Evolutionary conservation across 2,888 invertebrate species (phyloP).

Genomic region (Pristionchus japonicus): DNA sequence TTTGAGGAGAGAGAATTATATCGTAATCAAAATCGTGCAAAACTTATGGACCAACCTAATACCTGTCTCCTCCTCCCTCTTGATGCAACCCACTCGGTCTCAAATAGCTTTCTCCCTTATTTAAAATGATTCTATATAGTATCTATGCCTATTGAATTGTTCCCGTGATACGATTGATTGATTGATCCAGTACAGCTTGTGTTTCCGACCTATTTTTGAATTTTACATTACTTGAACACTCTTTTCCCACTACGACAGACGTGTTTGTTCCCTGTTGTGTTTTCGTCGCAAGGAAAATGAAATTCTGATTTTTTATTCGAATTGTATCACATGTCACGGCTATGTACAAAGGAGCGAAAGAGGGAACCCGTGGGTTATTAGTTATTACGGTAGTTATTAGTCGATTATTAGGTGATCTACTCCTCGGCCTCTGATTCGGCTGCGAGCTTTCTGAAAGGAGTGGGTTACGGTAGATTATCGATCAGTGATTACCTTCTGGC

Average conservation of each 20-base stretch:
- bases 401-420: not conserved
- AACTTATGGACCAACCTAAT: not conserved
- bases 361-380: not conserved
- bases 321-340: not conserved
- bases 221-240: not conserved
- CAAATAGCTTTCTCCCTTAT: not conserved
- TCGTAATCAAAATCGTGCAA: no score
- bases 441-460: not conserved
- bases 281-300: slow-evolving; percentile 9
- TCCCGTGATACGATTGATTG: slow-evolving; percentile 17
- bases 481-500: slow-evolving; percentile 13
- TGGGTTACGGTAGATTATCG: not conserved
- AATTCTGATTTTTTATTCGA: not conserved
- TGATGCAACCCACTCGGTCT: slow-evolving; percentile 22
- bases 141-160: slow-evolving; percentile 15
- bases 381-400: not conserved
- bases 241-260: not conserved
- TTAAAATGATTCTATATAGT: not conserved
- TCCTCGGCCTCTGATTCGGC: not conserved
- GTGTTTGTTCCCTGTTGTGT: slow-evolving; percentile 36
- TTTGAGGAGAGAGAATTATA: no score
- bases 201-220: not conserved
- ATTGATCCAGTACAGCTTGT: not conserved
- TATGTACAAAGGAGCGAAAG: not conserved
- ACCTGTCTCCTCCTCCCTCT: not conserved